These are phyloP conservation scores for Megaleporinus macrocephalus DNA, from an alignment of 2,113 vertebrate species.

Conservation along the genomic window DNA sequence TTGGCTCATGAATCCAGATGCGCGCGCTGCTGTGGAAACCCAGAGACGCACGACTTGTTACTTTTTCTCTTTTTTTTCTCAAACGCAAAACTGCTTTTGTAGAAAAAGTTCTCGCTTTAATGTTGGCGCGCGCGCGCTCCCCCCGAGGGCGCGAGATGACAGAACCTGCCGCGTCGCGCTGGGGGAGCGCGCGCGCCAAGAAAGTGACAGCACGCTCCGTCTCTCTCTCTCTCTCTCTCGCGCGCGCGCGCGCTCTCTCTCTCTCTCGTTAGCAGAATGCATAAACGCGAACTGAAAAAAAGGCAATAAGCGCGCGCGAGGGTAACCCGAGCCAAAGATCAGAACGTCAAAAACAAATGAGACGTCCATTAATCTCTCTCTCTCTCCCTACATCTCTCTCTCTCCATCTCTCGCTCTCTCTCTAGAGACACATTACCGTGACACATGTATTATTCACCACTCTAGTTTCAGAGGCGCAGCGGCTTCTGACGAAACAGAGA, in stretches of 20 bases:
- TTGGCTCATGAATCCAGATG: constrained; percentile 28
- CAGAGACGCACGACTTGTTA: constrained; percentile 1
- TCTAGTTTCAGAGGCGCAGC: constrained; percentile 77
- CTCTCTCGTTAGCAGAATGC: constrained; percentile 74
- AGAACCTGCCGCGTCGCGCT: constrained; percentile 56
- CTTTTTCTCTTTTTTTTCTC: no score
- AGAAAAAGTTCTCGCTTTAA: constrained; percentile 69
- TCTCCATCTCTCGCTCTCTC: constrained; percentile 52
- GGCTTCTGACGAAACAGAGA: constrained; percentile 68
- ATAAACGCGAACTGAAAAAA: constrained; percentile 79
- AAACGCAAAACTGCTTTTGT: constrained; percentile 35
- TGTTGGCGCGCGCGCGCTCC: constrained; percentile 66
- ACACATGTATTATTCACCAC: constrained; percentile 83
- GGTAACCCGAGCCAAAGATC: constrained; percentile 73
- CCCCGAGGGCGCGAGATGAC: constrained; percentile 72
- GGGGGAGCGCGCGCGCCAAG: constrained; percentile 61
- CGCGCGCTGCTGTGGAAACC: no score
- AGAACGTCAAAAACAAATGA: constrained; percentile 77
- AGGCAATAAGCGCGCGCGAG: constrained; percentile 72
- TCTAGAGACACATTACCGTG: constrained; percentile 78
- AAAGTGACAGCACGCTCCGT: constrained; percentile 70
- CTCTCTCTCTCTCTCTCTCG: not conserved
- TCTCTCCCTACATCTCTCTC: constrained; percentile 63
- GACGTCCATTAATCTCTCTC: constrained; percentile 74
- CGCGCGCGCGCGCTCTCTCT: not conserved